A percentile compares a stretch with the other conserved stretches of the same genome.
Evolutionary conservation across 2,888 invertebrate species (phyloP).

Genomic region (Melanostoma mellinum): DNA sequence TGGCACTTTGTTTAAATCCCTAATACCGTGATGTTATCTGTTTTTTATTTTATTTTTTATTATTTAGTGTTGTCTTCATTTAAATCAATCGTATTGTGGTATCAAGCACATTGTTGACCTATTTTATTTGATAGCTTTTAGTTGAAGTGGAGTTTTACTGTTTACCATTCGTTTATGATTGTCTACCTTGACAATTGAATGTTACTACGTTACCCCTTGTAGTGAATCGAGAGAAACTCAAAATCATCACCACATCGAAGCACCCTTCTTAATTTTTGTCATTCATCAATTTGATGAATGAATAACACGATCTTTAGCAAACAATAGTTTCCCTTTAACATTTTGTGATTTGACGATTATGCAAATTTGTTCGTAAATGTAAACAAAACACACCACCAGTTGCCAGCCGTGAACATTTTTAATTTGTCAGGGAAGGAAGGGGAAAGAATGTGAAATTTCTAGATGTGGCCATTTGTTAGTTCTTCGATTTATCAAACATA

Average conservation of each 20-base stretch:
- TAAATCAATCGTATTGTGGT: too few relatives aligned
- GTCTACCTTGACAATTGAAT: conserved; percentile 17
- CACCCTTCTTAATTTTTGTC: conserved; percentile 42
- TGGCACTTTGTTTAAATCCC: conserved; percentile 10
- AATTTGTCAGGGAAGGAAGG: too few relatives aligned
- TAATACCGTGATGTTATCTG: conserved; percentile 16
- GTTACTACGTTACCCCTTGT: conserved; percentile 14
- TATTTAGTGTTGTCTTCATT: too few relatives aligned
- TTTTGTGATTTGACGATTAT: conserved; percentile 24
- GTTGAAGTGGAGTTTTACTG: too few relatives aligned
- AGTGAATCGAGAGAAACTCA: conserved; percentile 46
- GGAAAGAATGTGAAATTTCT: too few relatives aligned
- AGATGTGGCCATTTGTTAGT: too few relatives aligned
- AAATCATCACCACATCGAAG: conserved; percentile 25
- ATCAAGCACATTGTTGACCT: too few relatives aligned
- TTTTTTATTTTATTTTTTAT: too few relatives aligned
- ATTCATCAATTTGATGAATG: conserved; percentile 50
- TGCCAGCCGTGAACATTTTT: too few relatives aligned
- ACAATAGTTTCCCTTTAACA: conserved; percentile 1
- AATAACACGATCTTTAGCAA: conserved; percentile 18
- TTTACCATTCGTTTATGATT: not conserved
- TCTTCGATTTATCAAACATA: too few relatives aligned
- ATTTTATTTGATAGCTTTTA: too few relatives aligned
- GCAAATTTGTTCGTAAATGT: conserved; percentile 50
- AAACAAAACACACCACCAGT: conserved; percentile 21